phyloP scores from a whole-genome alignment of 1,140 invertebrate genomes.

The Drosophila lowei region DNA sequence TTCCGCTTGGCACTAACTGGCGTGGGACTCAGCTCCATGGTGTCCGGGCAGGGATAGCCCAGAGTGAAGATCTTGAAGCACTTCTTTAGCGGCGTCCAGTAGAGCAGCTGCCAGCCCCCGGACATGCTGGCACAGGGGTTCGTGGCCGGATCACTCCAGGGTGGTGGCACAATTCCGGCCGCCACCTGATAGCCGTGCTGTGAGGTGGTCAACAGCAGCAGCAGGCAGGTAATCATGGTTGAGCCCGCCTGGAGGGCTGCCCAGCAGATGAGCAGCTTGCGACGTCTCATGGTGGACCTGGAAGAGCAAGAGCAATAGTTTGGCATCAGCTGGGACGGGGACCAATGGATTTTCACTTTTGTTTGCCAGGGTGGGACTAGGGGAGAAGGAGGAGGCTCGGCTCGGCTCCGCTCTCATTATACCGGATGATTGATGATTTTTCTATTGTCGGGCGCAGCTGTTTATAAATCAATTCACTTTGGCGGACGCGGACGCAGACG shows the following conservation, averaged over 20 bases:
- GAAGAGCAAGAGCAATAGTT: conserved; percentile 2
- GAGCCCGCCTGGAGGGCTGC: conserved; percentile 63
- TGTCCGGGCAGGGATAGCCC: conserved; percentile 91
- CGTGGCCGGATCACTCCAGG: conserved; percentile 90
- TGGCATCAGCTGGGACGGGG: conserved; percentile 3
- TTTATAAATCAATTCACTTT: conserved; percentile 38
- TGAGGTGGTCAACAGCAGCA: conserved; percentile 48
- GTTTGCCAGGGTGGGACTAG: background rate
- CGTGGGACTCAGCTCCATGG: conserved; percentile 90
- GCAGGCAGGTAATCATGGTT: conserved; percentile 59
- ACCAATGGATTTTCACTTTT: conserved; percentile 11
- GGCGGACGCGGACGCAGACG: conserved; percentile 6
- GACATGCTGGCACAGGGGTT: conserved; percentile 92
- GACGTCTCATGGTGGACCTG: conserved; percentile 54
- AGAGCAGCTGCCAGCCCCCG: conserved; percentile 92
- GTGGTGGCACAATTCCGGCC: conserved; percentile 89
- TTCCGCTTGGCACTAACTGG: conserved; percentile 60
- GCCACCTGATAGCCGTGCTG: conserved; percentile 31
- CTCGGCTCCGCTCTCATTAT: conserved; percentile 45
- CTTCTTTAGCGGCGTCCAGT: conserved; percentile 91
- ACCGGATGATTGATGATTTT: conserved; percentile 69
- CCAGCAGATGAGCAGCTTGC: conserved; percentile 70
- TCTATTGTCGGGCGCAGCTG: conserved; percentile 36
- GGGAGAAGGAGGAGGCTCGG: no score
- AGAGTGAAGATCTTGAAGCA: conserved; percentile 93